Evolutionary conservation across 2,888 invertebrate genomes (phyloP).

Genomic region (Ganaspis brasiliensis): DNA sequence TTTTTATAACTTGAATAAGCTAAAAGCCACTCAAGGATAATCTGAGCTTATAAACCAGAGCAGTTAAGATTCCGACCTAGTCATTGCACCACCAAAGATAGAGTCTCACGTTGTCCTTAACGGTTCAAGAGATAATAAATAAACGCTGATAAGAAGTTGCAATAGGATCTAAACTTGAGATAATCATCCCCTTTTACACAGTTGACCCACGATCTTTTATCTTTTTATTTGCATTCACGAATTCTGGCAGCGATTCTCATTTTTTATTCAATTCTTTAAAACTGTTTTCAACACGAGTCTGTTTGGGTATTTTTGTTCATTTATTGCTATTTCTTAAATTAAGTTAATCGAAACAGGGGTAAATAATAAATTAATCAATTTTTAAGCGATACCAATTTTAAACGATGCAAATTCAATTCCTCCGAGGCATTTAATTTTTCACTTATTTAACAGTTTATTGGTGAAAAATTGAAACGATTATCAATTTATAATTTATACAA

Average conservation of each 20-base stretch:
- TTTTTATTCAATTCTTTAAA: background rate
- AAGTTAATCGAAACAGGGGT: too few species aligned
- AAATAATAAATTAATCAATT: too few species aligned
- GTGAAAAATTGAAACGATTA: too few species aligned
- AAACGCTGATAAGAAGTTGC: conserved; percentile 23
- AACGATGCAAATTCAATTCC: too few species aligned
- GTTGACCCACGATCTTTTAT: conserved; percentile 1
- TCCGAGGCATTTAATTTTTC: too few species aligned
- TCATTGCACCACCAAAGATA: conserved; percentile 1
- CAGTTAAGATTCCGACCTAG: background rate
- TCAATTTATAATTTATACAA: too few species aligned
- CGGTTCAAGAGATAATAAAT: conserved; percentile 18
- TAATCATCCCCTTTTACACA: conserved; percentile 20
- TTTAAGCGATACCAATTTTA: too few species aligned
- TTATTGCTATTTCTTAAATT: too few species aligned
- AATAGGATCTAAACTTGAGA: background rate
- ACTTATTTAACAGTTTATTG: too few species aligned
- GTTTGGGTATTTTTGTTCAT: too few species aligned
- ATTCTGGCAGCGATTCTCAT: background rate
- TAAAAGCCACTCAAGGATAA: background rate
- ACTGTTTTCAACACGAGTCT: background rate
- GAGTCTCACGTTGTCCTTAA: background rate
- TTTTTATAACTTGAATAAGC: background rate
- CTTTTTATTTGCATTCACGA: background rate
- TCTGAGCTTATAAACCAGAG: background rate